A percentile compares a stretch with the other conserved stretches of the same genome.
Conservation (phyloP, 2,888 invertebrate genomes). For the Synanthedon formicaeformis region DNA sequence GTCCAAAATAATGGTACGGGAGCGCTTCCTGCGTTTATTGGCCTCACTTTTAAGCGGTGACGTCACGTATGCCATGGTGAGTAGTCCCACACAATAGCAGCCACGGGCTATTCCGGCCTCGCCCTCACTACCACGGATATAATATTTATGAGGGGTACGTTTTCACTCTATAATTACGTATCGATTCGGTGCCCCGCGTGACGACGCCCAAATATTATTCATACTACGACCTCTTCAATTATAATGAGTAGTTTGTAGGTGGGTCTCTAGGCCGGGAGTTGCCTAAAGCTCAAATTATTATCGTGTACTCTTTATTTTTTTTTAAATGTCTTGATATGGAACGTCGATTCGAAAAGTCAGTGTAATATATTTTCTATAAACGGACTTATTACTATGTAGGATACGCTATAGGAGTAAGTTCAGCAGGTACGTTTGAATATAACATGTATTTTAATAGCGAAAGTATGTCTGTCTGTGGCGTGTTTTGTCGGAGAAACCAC, state of each 20-base stretch:
- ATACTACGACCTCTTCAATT: conserved; percentile 54
- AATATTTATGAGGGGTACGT: conserved; percentile 66
- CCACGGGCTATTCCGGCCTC: conserved; percentile 60
- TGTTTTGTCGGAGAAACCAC: no score
- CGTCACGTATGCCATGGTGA: conserved; percentile 27
- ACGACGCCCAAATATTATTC: conserved; percentile 66
- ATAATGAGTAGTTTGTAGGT: conserved; percentile 29
- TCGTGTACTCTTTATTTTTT: no score
- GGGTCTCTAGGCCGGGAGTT: conserved; percentile 11
- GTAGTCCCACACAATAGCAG: conserved; percentile 42
- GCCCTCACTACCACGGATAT: conserved; percentile 53
- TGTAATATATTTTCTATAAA: no score
- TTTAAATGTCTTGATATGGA: no score
- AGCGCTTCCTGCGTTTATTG: conserved; percentile 1
- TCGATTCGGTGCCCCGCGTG: conserved; percentile 54
- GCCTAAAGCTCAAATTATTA: neutral
- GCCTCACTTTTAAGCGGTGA: conserved; percentile 7
- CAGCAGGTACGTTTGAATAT: no score
- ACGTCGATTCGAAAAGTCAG: no score
- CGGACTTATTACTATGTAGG: no score
- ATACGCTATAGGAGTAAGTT: no score
- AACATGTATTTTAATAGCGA: no score
- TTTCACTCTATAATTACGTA: conserved; percentile 67
- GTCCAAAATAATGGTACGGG: neutral
- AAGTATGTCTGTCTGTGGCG: no score